Evolutionary conservation across 2,113 vertebrate genomes (phyloP).

Genomic region (Polypterus senegalus): DNA sequence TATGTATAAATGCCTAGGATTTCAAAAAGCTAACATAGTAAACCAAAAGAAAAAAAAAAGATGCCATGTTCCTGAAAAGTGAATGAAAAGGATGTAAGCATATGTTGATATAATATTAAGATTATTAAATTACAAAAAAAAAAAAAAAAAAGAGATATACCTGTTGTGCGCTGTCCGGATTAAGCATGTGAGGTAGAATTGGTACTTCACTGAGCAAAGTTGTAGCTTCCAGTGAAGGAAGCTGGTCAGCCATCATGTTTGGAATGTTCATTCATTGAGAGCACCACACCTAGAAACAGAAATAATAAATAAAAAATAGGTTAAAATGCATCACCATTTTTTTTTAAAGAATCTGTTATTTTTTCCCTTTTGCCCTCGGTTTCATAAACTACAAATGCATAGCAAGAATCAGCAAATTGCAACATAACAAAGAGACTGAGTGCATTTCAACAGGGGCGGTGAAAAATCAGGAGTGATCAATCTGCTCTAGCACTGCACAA

Average conservation of each 20-base stretch:
- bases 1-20: no score
- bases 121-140: slow-evolving; percentile 19
- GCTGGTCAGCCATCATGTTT: slow-evolving; percentile 60
- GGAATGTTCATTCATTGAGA: slow-evolving; percentile 45
- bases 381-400: no score
- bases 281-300: slow-evolving; percentile 21
- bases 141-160: slow-evolving; percentile 18
- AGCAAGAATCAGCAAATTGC: no score
- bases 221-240: slow-evolving; percentile 49
- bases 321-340: neutral
- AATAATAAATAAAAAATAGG: neutral
- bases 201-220: slow-evolving; percentile 52
- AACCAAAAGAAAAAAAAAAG: no score
- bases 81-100: slow-evolving; percentile 16
- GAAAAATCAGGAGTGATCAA: no score
- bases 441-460: no score
- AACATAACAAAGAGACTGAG: no score
- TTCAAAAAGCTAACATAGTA: no score
- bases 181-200: slow-evolving; percentile 53
- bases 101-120: slow-evolving; percentile 10
- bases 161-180: slow-evolving; percentile 49
- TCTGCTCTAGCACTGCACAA: no score
- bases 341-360: no score
- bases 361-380: no score
- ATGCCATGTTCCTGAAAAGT: slow-evolving; percentile 9